phyloP scores from a whole-genome alignment of 2,797 vertebrate genomes.

The Poeciliopsis gracilis region DNA sequence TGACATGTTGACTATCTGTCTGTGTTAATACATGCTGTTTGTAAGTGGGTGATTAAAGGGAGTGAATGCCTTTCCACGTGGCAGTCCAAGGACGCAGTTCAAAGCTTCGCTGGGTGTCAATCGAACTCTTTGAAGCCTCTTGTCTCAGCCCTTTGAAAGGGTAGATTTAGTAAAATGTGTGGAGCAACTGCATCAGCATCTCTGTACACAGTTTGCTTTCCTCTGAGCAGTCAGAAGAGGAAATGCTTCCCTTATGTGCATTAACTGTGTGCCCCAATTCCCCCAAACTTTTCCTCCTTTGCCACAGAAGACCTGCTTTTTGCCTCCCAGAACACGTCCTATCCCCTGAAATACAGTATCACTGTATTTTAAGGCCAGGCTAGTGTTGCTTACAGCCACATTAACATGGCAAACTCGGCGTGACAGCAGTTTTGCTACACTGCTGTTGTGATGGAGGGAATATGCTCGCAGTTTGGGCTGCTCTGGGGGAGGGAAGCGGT shows the following conservation, averaged over 20 bases:
- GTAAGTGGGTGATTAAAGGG: slow-evolving; percentile 63
- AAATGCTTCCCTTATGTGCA: slow-evolving; percentile 39
- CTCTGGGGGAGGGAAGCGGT: slow-evolving; percentile 62
- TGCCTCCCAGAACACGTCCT: slow-evolving; percentile 15
- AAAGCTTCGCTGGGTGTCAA: slow-evolving; percentile 66
- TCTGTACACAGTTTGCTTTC: slow-evolving; percentile 34
- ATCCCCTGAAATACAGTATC: slow-evolving; percentile 39
- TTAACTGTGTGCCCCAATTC: slow-evolving; percentile 29
- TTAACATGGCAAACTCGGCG: slow-evolving; percentile 72
- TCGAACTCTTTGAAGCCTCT: slow-evolving; percentile 69
- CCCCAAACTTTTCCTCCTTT: slow-evolving; percentile 15
- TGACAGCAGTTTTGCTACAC: slow-evolving; percentile 77
- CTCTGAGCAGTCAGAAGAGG: slow-evolving; percentile 29
- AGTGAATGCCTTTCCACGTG: slow-evolving; percentile 54
- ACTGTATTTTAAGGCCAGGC: slow-evolving; percentile 53
- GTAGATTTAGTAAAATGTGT: slow-evolving; percentile 38
- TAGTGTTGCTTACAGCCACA: slow-evolving; percentile 61
- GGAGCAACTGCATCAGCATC: slow-evolving; percentile 17
- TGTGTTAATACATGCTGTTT: slow-evolving; percentile 58
- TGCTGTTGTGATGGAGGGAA: slow-evolving; percentile 72
- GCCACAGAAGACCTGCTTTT: slow-evolving; percentile 25
- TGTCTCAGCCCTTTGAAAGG: slow-evolving; percentile 48
- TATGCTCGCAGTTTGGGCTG: slow-evolving; percentile 68
- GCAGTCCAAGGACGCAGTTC: slow-evolving; percentile 70
- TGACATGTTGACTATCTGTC: slow-evolving; percentile 36